A percentile compares a stretch with the other conserved stretches of the same genome.
phyloP scores from a whole-genome alignment of 1,140 invertebrate species.

The Gyrodactylus salaris region DNA sequence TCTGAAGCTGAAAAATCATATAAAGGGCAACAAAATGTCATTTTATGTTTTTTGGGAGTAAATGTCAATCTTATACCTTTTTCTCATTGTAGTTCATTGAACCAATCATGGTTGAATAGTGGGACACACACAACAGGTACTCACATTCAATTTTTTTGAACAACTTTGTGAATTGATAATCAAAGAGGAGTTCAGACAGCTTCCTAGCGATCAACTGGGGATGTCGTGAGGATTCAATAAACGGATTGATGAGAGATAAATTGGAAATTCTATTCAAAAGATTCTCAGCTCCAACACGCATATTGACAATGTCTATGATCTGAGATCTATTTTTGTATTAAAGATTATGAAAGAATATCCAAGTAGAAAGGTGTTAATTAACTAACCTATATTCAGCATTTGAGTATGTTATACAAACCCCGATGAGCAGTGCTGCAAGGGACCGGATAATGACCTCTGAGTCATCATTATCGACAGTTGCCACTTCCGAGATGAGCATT shows the following conservation, averaged over 20 bases:
- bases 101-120: no score
- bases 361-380: not conserved
- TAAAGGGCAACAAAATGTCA: no score
- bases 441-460: conserved; percentile 53
- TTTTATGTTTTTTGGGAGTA: no score
- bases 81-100: no score
- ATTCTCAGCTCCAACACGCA: conserved; percentile 55
- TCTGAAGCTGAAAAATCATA: no score
- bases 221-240: conserved; percentile 57
- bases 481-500: conserved; percentile 20
- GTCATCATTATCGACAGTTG: conserved; percentile 31
- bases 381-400: not conserved
- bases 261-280: conserved; percentile 51
- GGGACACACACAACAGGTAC: conserved; percentile 9
- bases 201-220: conserved; percentile 44
- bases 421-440: conserved; percentile 40
- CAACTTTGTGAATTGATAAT: conserved; percentile 68
- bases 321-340: conserved; percentile 26
- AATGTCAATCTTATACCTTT: no score
- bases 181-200: conserved; percentile 44
- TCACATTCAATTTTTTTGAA: conserved; percentile 25
- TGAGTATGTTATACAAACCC: not conserved
- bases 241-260: conserved; percentile 52
- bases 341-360: not conserved
- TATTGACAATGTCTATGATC: conserved; percentile 46